Conservation (phyloP, 2,797 vertebrate genomes). For the Pantherophis vulpinus region DNA sequence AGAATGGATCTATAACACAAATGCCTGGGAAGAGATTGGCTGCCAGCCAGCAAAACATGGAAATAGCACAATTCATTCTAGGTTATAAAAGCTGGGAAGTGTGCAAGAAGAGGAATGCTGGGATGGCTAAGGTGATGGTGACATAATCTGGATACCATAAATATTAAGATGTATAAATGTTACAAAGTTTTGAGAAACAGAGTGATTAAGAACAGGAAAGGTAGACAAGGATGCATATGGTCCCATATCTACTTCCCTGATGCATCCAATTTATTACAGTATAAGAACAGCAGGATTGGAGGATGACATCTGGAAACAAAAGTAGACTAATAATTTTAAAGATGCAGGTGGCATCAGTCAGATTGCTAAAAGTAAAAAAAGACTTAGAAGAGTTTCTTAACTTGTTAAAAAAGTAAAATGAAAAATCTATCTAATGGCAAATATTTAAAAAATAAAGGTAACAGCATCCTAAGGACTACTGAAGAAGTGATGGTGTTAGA, state of each 20-base stretch:
- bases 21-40: slow-evolving; percentile 25
- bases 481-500: neutral
- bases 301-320: neutral
- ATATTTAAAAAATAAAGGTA: neutral
- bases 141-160: neutral
- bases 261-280: neutral
- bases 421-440: neutral
- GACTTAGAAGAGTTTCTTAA: neutral
- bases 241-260: neutral
- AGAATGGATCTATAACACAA: neutral
- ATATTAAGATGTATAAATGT: neutral
- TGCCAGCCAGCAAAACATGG: slow-evolving; percentile 26
- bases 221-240: neutral
- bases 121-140: neutral
- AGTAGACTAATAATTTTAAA: neutral
- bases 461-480: neutral
- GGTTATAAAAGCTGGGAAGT: no score
- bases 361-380: neutral
- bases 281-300: neutral
- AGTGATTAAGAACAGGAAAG: neutral
- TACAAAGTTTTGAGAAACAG: neutral
- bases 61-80: neutral
- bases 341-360: neutral
- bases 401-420: neutral
- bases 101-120: neutral